Evolutionary conservation across 2,113 vertebrate genomes (phyloP), one percentile per base, ranked within the genome.

Genomic region (Nesoenas mayeri): DNA sequence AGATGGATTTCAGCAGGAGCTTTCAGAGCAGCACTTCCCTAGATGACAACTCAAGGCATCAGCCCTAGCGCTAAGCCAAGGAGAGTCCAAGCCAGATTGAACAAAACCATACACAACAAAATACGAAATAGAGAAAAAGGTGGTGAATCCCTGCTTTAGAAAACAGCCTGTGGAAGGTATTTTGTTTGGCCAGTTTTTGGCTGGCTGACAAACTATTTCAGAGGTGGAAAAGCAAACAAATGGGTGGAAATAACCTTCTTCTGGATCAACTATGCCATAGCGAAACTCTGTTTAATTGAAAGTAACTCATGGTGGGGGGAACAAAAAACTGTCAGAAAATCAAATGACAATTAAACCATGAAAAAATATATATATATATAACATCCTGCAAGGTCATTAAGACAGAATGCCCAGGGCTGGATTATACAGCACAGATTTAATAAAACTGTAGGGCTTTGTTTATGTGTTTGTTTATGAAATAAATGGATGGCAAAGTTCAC

Each of bases 311-410:
- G 38, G 48, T 11, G 11, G 5, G 29, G 38, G 19, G 11, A 21
- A 71, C 40, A 67, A 50, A 79, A 92, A 44, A 57, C 85, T 85
- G 91, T 85, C 91, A 85, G 72, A 92, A 96, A 73, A 62, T 85
- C 74, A 77, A 61, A 73, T 72, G 71, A 94, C 95, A 95, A 81
- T 84, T 71, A 81, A 85, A 91, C 83, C 62, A 88, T 74, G 85
- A 89, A 79, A 93, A 94, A 22, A 57, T 50, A 31, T 10, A 72
- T 38, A 40, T 14, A 40, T 40, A 40, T 40, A 40, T 40, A 40
- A 7, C 18, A 16, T 91, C 65, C 83, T 48, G 54, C 19, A 2
- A 79, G 80, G 86, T 70, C 93, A 53, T 93, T 71, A 93, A 89
- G 70, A 74, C 8, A 6, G 44, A 62, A 31, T 20, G 48, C 73